Evolutionary conservation across 2,113 vertebrate genomes (phyloP), one percentile per base, ranked within the genome.

Genomic region (Mus pahari): DNA sequence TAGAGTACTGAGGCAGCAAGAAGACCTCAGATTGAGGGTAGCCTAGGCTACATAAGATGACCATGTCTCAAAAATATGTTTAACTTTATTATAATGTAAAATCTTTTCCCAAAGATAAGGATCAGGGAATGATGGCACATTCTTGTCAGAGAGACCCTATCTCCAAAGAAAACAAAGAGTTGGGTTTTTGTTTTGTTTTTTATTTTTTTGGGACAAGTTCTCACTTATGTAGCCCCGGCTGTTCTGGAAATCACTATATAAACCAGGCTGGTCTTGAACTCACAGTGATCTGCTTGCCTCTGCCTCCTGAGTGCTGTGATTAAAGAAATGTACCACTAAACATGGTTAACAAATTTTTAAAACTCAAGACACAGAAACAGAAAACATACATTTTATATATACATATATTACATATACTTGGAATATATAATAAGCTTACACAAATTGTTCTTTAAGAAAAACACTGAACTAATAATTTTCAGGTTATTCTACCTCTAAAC

Each of bases 401-500:
- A 11, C 42, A 14, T 39, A 88, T 73, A 88, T 50, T 58, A n/a
- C 31, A 71, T 17, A 55, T 71, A 86, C 62, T n/a, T 17, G 36
- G 62, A 58, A 20, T 88, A 55, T 73, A 39, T 88, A 55, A 39
- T 53, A 73, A 88, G 39, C 48, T 39, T 55, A 50, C 7, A 71
- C 36, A 73, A 89, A 74, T 74, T 55, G 20, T 50, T 88, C 48
- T 58, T 3, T 55, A n/a, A 75, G 58, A 6, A 73, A 60, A n/a
- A 22, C 45, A 31, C 7, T 94, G 39, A 95, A 39, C 55, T 90
- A 90, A 68, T 81, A 86, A 91, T 83, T 90, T 90, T 84, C 89
- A 84, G 26, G 70, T 45, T 84, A 60, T 74, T 95, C 17, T 55
- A 60, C 60, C 53, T 83, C 11, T 48, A 89, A 62, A 77, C 62